Evolutionary conservation across 2,888 invertebrate genomes (phyloP).

Genomic region (Tortrix viridana): DNA sequence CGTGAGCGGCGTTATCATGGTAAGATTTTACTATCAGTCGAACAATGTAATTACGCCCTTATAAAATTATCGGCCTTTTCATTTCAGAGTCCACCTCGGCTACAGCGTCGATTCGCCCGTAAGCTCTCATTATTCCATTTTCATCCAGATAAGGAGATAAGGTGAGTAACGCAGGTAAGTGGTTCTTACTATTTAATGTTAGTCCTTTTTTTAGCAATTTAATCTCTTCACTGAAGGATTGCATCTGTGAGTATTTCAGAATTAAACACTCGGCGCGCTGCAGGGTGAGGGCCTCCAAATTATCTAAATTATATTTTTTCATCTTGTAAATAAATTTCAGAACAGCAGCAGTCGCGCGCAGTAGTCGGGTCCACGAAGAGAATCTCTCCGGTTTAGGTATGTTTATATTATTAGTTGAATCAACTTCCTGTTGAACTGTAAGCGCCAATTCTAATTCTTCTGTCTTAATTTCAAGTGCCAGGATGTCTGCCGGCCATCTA

Average conservation of each 20-base stretch:
- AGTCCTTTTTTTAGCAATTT: background rate
- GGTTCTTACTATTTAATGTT: background rate
- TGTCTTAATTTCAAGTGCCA: no score
- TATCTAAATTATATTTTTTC: background rate
- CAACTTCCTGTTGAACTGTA: no score
- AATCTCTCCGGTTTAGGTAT: no score
- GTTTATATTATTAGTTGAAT: no score
- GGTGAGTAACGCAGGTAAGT: conserved; percentile 4
- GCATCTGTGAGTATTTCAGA: conserved; percentile 3
- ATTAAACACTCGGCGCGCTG: conserved; percentile 9
- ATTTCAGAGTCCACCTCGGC: conserved; percentile 1
- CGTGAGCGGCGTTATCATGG: conserved; percentile 12
- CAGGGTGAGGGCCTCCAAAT: background rate
- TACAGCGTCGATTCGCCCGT: background rate
- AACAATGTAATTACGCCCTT: conserved; percentile 3
- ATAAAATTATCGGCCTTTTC: conserved; percentile 10
- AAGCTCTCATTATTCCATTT: background rate
- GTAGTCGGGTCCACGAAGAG: no score
- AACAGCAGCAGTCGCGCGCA: no score
- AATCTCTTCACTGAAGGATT: conserved; percentile 6
- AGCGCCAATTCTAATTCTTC: no score
- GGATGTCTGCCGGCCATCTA: no score
- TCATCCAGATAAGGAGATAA: conserved; percentile 10
- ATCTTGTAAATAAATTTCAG: no score
- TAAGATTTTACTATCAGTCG: conserved; percentile 2